Conservation (phyloP, 2,113 vertebrate species). For the Coreoperca whiteheadi region DNA sequence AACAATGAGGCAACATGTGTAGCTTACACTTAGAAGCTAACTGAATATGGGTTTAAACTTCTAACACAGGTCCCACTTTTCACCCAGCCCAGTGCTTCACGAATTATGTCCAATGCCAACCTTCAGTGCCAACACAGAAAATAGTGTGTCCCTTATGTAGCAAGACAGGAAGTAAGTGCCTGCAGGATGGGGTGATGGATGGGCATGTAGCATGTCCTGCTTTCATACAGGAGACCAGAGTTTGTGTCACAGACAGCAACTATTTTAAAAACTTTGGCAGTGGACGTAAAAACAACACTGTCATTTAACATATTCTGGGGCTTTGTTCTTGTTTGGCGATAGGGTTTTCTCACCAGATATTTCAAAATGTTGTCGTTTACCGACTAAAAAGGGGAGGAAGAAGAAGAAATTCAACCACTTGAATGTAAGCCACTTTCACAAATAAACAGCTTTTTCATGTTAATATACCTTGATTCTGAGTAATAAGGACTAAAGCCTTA, state of each 20-base stretch:
- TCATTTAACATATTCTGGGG: too few relatives aligned
- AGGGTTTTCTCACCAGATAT: not conserved
- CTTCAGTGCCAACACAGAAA: not conserved
- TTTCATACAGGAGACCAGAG: too few relatives aligned
- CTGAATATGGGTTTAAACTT: not conserved
- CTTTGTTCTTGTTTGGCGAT: too few relatives aligned
- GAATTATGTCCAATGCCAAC: not conserved
- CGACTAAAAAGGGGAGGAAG: not conserved
- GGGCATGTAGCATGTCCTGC: not conserved
- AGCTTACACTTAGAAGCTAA: not conserved
- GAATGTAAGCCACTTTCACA: not conserved
- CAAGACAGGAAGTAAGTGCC: not conserved
- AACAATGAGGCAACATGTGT: not conserved
- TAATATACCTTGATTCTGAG: not conserved
- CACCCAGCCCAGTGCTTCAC: not conserved
- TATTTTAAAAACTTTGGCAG: too few relatives aligned
- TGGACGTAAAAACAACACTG: too few relatives aligned
- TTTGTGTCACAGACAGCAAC: too few relatives aligned
- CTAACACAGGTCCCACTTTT: not conserved
- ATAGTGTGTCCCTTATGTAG: not conserved
- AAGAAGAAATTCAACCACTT: too few relatives aligned
- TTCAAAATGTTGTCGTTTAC: not conserved
- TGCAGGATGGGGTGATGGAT: not conserved
- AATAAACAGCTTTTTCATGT: not conserved
- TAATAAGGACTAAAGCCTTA: not conserved